Conservation (phyloP, 1,140 invertebrate genomes). For the Hycleus cichorii region DNA sequence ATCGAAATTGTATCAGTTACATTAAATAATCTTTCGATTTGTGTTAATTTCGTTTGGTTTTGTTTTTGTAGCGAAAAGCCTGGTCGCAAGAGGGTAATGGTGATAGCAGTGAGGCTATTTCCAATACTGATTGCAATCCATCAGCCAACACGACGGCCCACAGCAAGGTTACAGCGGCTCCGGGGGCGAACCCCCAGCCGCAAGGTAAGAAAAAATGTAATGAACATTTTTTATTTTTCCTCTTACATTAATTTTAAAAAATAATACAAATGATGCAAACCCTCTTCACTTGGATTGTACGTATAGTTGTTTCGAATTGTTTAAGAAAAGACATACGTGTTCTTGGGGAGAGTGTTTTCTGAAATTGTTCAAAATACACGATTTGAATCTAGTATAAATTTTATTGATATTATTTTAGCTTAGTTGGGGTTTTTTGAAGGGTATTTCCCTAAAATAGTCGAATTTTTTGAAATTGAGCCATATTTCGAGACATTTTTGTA, state of each 20-base stretch:
- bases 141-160: conserved; percentile 68
- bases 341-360: too few species aligned
- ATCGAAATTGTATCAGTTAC: too few species aligned
- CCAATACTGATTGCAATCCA: conserved; percentile 31
- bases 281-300: too few species aligned
- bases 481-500: too few species aligned
- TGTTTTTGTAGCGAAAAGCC: conserved; percentile 50
- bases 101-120: conserved; percentile 41
- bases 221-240: conserved; percentile 14
- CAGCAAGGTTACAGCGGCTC: conserved; percentile 60
- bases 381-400: too few species aligned
- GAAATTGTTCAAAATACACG: too few species aligned
- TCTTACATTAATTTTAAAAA: neutral
- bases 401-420: too few species aligned
- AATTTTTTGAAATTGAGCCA: too few species aligned
- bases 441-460: too few species aligned
- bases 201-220: conserved; percentile 48
- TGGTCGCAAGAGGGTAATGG: conserved; percentile 56
- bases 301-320: too few species aligned
- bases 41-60: neutral
- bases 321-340: too few species aligned
- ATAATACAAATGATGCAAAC: neutral
- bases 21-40: neutral
- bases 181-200: conserved; percentile 56
- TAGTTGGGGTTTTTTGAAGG: too few species aligned